Evolutionary conservation across 2,888 invertebrate genomes (phyloP), one percentile per base, ranked within the genome.

Genomic region (Drosophila birchii): DNA sequence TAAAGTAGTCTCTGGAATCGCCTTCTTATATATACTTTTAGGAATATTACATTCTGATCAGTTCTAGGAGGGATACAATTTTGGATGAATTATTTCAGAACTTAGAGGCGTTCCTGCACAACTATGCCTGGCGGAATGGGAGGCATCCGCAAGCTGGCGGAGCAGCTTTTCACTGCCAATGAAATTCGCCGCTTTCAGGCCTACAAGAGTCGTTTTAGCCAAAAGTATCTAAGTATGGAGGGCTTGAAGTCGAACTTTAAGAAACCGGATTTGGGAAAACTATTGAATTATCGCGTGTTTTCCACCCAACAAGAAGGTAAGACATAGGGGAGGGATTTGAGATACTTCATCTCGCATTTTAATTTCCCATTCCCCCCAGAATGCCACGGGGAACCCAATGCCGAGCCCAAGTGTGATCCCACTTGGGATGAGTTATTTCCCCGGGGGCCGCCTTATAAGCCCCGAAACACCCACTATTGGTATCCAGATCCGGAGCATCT

Each of bases 401-500:
- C 59, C 54, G 34, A 70, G 38, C 16, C 20, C 4, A 38, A 68
- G 6, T 72, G 78, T 7, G 68, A 69, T 23, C 64, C 64, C 51
- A 36, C 14, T 29, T 66, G 64, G 71, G 69, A 78, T 12, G 5
- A 49, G 0, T 1, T 62, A 2, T 44, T 23, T 9, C 59, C 67
- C 1, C 55, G 74, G 0, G 80, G 77, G 0, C 58, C 66, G 4
- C 78, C 79, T 0, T 86, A 82, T 43, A 43, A 75, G 45, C 14
- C 68, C 2, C 39, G 55, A 0, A 54, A 78, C 12, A 54, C 76
- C 1, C 88, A 88, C 57, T 77, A 41, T 9, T 87, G 96, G 96
- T 94, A 92, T 88, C 96, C 96, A 0, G 96, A 96, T 90, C 89
- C 92, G 5, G 94, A 95, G 51, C 96, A 92, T 74, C 54, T 94